Evolutionary conservation across 2,113 vertebrate genomes (phyloP).

Genomic region (Bucco capensis): DNA sequence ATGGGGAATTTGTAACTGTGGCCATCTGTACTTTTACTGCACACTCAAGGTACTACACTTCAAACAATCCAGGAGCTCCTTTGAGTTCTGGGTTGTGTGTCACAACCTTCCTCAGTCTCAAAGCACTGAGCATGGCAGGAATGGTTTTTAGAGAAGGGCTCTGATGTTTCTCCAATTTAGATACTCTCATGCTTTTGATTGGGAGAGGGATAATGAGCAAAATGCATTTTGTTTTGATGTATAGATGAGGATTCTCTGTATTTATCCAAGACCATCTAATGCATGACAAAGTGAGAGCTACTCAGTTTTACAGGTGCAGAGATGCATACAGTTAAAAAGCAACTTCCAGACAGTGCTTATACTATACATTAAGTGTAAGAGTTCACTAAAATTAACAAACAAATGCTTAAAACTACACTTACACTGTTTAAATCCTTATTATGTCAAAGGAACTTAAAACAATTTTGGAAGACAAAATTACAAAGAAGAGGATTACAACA

Average conservation of each 20-base stretch:
- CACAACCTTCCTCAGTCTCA: neutral
- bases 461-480: neutral
- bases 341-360: neutral
- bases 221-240: neutral
- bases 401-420: neutral
- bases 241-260: neutral
- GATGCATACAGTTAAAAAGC: neutral
- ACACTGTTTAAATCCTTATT: neutral
- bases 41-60: neutral
- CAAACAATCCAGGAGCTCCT: neutral
- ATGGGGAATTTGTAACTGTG: neutral
- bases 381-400: neutral
- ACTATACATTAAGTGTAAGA: neutral
- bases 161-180: neutral
- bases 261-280: neutral
- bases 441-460: neutral
- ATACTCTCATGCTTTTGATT: neutral
- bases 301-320: neutral
- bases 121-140: neutral
- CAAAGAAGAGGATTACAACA: neutral
- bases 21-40: neutral
- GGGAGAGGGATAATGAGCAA: neutral
- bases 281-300: neutral
- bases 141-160: neutral
- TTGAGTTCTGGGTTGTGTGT: neutral